Percentiles rank a stretch among this genome's conserved stretches.
Evolutionary conservation across 2,113 vertebrate species (phyloP).

Genomic region (Apodemus speciosus): DNA sequence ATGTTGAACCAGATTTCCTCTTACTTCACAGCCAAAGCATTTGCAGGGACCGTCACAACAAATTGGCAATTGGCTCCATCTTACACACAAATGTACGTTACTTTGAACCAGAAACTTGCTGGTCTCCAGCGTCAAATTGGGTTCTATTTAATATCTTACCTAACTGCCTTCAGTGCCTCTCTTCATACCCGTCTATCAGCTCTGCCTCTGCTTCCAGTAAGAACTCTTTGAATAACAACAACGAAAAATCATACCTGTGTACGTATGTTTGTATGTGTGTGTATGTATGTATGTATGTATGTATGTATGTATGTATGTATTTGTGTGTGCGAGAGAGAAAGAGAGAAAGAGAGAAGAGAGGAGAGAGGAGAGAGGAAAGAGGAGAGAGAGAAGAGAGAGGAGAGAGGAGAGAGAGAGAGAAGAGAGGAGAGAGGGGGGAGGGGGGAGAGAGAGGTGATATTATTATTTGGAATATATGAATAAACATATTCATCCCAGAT

Average conservation of each 20-base stretch:
- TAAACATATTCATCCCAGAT: neutral
- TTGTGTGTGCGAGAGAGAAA: neutral
- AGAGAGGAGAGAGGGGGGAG: too few species aligned
- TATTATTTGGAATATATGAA: neutral
- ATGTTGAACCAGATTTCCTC: neutral
- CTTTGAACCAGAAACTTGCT: neutral
- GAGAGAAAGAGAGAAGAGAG: too few species aligned
- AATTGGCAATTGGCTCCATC: neutral
- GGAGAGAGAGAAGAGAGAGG: too few species aligned
- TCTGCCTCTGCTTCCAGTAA: neutral
- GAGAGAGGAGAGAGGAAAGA: too few species aligned
- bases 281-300: neutral
- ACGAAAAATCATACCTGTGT: neutral
- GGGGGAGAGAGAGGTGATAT: too few species aligned
- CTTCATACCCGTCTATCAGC: neutral
- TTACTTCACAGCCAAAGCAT: neutral
- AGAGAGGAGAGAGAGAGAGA: too few species aligned
- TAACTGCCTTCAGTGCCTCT: neutral
- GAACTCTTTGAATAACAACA: neutral
- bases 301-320: neutral
- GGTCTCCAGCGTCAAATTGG: neutral
- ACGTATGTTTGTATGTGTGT: neutral
- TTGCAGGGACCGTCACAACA: neutral
- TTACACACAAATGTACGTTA: neutral
- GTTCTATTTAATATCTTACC: too few species aligned